Evolutionary conservation across 2,797 vertebrate genomes (phyloP).

Genomic region (Carapus acus): DNA sequence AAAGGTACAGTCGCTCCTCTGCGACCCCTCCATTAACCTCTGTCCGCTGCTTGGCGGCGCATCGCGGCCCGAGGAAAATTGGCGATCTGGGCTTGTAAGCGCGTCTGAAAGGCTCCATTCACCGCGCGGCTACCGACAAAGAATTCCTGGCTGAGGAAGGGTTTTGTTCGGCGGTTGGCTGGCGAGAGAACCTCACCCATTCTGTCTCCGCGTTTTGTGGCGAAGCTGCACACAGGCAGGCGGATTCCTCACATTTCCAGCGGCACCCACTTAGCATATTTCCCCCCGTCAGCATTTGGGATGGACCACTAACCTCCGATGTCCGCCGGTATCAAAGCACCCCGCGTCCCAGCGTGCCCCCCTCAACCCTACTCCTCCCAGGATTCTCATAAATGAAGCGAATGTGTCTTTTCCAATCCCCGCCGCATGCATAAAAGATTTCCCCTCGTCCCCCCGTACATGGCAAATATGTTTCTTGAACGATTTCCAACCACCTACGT

Average conservation of each 20-base stretch:
- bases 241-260: constrained; percentile 63
- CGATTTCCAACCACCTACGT: not conserved
- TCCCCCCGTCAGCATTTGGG: constrained; percentile 56
- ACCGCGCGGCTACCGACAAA: constrained; percentile 2
- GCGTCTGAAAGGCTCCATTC: not conserved
- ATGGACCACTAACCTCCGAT: constrained; percentile 50
- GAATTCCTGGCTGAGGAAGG: constrained; percentile 20
- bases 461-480: constrained; percentile 22
- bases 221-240: constrained; percentile 52
- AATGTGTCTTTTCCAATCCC: constrained; percentile 47
- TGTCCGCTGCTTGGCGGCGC: not conserved
- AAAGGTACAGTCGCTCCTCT: not conserved
- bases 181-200: constrained; percentile 46
- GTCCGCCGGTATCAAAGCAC: constrained; percentile 51
- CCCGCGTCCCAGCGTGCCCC: constrained; percentile 33
- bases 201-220: constrained; percentile 49
- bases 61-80: not conserved
- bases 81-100: not conserved
- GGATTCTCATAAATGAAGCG: constrained; percentile 50
- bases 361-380: constrained; percentile 7
- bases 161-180: constrained; percentile 32
- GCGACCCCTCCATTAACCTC: not conserved
- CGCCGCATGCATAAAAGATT: constrained; percentile 31
- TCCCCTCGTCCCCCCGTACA: constrained; percentile 18
- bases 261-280: constrained; percentile 66